These are phyloP conservation scores for Aphodius sticticus DNA, from an alignment of 2,888 invertebrate genomes.

Conservation along the genomic window DNA sequence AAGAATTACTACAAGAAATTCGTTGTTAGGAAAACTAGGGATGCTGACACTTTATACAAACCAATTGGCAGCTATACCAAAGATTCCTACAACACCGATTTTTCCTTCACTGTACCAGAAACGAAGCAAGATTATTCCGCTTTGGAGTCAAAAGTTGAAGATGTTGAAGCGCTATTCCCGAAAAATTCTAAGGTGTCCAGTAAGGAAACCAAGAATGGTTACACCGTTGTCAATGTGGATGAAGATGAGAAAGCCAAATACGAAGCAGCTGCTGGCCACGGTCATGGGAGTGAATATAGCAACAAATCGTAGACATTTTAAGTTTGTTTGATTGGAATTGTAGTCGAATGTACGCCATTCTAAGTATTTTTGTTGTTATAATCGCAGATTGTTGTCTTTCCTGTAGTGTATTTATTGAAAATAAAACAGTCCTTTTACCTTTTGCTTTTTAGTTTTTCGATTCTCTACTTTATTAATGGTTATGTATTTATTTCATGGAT, in stretches of 20 bases:
- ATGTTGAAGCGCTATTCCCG: constrained; percentile 14
- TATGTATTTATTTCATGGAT: neutral
- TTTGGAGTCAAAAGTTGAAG: constrained; percentile 15
- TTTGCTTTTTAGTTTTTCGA: neutral
- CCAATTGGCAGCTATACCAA: constrained; percentile 8
- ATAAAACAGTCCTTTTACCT: neutral
- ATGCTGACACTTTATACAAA: neutral
- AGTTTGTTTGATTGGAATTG: neutral
- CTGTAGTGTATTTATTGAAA: neutral
- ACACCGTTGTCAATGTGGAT: constrained; percentile 9
- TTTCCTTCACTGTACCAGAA: constrained; percentile 17
- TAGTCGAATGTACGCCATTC: constrained; percentile 7
- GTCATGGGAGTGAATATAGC: neutral
- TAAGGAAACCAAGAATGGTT: constrained; percentile 11
- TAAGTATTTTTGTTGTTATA: constrained; percentile 6
- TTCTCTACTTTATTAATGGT: no score
- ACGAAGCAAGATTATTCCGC: constrained; percentile 9
- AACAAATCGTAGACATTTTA: neutral
- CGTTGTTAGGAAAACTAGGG: constrained; percentile 16
- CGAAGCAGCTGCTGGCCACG: neutral
- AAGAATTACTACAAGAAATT: constrained; percentile 31
- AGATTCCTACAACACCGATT: constrained; percentile 22
- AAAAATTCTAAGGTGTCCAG: constrained; percentile 12
- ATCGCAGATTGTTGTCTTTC: neutral
- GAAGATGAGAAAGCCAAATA: neutral